Percentiles rank a stretch among this genome's conserved stretches.
These are phyloP conservation scores for Recurvirostra avosetta DNA, from an alignment of 2,113 vertebrate species.

Conservation along the genomic window DNA sequence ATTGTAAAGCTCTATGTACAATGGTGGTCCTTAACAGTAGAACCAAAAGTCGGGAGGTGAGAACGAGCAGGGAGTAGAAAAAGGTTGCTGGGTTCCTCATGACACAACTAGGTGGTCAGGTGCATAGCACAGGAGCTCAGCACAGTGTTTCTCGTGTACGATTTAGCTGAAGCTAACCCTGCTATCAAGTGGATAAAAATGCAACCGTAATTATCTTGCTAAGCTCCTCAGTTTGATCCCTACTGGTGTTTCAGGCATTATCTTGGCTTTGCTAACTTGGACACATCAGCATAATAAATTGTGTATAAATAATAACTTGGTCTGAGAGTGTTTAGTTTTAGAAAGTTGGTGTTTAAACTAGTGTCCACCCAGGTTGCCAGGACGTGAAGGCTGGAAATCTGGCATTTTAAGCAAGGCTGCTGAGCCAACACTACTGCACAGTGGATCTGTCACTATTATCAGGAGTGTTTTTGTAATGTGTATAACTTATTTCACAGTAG, in stretches of 20 bases:
- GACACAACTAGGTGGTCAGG: not conserved
- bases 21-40: not conserved
- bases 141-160: accelerated
- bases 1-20: not conserved
- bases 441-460: not conserved
- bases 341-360: not conserved
- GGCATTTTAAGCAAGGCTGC: not conserved
- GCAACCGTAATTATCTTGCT: not conserved
- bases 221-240: not conserved
- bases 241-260: not conserved
- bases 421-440: not conserved
- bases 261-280: not conserved
- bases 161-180: not conserved
- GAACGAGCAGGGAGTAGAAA: not conserved
- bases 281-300: not conserved
- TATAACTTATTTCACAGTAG: not conserved
- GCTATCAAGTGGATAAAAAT: not conserved
- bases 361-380: not conserved
- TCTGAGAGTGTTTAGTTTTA: not conserved
- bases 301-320: not conserved
- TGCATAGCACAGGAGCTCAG: not conserved
- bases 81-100: not conserved
- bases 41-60: not conserved
- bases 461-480: not conserved
- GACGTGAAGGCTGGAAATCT: not conserved